A percentile compares a stretch with the other conserved stretches of the same genome.
Conservation (phyloP, 2,888 invertebrate genomes). For the Nomada flava region DNA sequence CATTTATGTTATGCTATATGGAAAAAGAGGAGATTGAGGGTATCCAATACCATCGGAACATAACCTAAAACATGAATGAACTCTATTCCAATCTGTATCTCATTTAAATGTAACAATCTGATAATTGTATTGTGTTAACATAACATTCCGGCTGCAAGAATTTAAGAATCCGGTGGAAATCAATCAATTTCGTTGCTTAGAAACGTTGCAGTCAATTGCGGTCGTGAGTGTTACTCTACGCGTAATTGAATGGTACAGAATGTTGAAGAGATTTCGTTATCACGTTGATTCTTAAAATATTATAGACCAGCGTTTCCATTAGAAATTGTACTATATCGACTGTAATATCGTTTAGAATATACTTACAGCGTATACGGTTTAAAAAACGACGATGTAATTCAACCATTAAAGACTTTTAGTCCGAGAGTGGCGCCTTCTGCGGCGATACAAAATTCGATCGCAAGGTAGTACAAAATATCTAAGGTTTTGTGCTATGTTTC, state of each 20-base stretch:
- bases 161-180: slow-evolving; percentile 54
- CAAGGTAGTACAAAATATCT: slow-evolving; percentile 18
- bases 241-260: not conserved
- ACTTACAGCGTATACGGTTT: slow-evolving; percentile 39
- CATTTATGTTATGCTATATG: not conserved
- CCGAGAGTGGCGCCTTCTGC: slow-evolving; percentile 53
- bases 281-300: not conserved
- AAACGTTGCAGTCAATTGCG: slow-evolving; percentile 77
- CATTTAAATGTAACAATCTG: not conserved
- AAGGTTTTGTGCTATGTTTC: not conserved
- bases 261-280: not conserved
- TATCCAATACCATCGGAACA: not conserved
- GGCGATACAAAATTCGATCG: slow-evolving; percentile 11
- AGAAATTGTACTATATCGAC: not conserved
- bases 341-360: not conserved
- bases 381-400: slow-evolving; percentile 17
- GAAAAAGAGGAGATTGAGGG: not conserved
- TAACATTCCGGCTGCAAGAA: not conserved
- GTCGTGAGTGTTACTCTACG: slow-evolving; percentile 54
- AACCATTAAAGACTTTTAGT: not conserved
- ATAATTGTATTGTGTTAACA: not conserved
- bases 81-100: not conserved
- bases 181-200: slow-evolving; percentile 80
- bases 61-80: slow-evolving; percentile 44
- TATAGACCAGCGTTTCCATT: not conserved